phyloP scores from a whole-genome alignment of 2,888 invertebrate genomes.

The Diaprepes abbreviatus region DNA sequence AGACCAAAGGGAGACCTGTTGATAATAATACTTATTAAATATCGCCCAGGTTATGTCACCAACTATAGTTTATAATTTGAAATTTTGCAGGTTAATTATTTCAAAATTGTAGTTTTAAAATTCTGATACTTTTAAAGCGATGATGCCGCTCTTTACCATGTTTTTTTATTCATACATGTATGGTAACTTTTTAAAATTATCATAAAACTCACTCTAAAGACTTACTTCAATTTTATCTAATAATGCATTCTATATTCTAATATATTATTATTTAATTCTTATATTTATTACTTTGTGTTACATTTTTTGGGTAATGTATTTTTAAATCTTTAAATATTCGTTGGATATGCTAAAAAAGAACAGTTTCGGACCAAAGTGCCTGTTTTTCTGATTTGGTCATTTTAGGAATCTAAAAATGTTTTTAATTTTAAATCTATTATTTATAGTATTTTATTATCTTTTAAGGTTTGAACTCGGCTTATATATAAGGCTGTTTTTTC shows the following conservation, averaged over 20 bases:
- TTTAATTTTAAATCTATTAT: conserved; percentile 44
- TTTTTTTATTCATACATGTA: too few species aligned
- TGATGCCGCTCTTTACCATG: too few species aligned
- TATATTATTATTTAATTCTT: conserved; percentile 31
- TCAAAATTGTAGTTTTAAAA: too few species aligned
- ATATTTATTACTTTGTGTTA: conserved; percentile 33
- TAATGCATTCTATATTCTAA: conserved; percentile 17
- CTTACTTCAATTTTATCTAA: conserved; percentile 15
- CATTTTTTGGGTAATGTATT: conserved; percentile 27
- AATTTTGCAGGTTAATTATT: too few species aligned
- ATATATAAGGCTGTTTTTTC: conserved; percentile 22
- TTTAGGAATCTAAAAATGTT: conserved; percentile 33
- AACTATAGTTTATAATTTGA: too few species aligned
- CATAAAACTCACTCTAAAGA: conserved; percentile 7
- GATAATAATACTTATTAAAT: too few species aligned
- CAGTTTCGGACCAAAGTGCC: conserved; percentile 64
- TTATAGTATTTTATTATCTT: conserved; percentile 45
- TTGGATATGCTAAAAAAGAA: conserved; percentile 24
- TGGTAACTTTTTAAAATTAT: conserved; percentile 6
- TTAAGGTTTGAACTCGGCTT: conserved; percentile 24
- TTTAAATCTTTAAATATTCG: conserved; percentile 26
- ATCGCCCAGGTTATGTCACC: too few species aligned
- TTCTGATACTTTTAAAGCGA: too few species aligned
- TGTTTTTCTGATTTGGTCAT: conserved; percentile 57
- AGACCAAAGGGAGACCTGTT: too few species aligned